Conservation (phyloP, 2,888 invertebrate genomes). For the Sipunculus nudus region DNA sequence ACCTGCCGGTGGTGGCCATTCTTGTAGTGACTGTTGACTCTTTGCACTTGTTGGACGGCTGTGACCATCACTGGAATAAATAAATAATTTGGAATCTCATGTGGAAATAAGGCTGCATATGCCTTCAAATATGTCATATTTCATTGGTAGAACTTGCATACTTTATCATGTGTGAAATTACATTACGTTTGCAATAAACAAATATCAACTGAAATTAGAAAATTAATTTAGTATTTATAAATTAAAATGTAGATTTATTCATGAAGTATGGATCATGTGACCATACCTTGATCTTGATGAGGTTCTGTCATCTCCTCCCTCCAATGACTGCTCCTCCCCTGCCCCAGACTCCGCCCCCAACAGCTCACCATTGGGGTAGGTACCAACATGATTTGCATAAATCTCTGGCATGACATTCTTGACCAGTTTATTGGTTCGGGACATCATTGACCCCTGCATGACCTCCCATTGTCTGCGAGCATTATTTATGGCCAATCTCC, state of each 20-base stretch:
- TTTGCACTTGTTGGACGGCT: conserved; percentile 57
- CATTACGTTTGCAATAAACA: too few relatives aligned
- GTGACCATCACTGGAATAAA: too few relatives aligned
- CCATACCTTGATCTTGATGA: conserved; percentile 27
- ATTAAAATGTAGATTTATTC: too few relatives aligned
- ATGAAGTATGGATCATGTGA: not conserved
- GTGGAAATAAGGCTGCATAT: too few relatives aligned
- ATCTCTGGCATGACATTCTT: conserved; percentile 52
- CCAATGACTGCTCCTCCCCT: conserved; percentile 15
- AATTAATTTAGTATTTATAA: too few relatives aligned
- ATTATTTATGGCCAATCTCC: conserved; percentile 63
- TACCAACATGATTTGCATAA: conserved; percentile 61
- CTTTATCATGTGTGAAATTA: too few relatives aligned
- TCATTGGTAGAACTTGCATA: too few relatives aligned
- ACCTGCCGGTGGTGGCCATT: too few relatives aligned
- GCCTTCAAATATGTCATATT: too few relatives aligned
- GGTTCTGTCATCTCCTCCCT: conserved; percentile 46
- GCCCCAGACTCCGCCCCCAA: too few relatives aligned
- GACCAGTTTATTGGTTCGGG: conserved; percentile 47
- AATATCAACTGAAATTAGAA: too few relatives aligned
- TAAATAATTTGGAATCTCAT: too few relatives aligned
- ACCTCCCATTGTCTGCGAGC: conserved; percentile 65
- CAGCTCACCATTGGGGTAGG: conserved; percentile 50
- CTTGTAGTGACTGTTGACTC: conserved; percentile 40
- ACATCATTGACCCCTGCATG: conserved; percentile 59